These are phyloP conservation scores for Propithecus coquereli DNA, from an alignment of 2,113 vertebrate species.

Conservation along the genomic window DNA sequence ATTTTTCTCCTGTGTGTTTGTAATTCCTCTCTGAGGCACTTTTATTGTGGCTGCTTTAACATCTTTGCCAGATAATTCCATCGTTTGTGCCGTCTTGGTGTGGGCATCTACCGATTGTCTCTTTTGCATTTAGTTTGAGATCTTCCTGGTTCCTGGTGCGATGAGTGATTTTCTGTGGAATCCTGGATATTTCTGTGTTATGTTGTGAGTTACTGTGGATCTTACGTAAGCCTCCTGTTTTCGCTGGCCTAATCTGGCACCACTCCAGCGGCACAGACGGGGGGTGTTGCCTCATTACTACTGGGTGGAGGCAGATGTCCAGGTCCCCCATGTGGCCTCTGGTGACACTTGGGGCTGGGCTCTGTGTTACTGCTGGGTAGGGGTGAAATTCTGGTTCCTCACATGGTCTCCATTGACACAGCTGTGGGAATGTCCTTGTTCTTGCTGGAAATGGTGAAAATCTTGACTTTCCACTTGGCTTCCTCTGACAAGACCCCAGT, in stretches of 20 bases:
- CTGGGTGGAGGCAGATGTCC: not conserved
- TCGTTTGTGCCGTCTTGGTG: not conserved
- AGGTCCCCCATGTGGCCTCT: not conserved
- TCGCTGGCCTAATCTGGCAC: not conserved
- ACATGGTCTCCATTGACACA: too few relatives aligned
- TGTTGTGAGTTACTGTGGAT: not conserved
- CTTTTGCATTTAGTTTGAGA: not conserved
- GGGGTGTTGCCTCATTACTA: not conserved
- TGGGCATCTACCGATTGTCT: not conserved
- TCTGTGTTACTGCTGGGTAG: not conserved
- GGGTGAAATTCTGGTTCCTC: not conserved
- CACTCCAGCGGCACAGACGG: accelerated
- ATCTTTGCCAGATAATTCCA: not conserved
- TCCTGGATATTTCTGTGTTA: not conserved
- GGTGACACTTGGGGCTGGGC: not conserved
- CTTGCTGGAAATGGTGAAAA: not conserved
- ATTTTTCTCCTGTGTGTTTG: not conserved
- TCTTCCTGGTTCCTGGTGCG: not conserved
- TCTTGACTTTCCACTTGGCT: not conserved
- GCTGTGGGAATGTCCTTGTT: not conserved
- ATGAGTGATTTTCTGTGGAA: not conserved
- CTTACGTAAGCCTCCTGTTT: not conserved
- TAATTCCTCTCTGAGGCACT: not conserved
- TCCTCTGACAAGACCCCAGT: too few relatives aligned
- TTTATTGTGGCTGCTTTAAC: not conserved